These are phyloP conservation scores for Girardinichthys multiradiatus DNA, from an alignment of 2,113 vertebrate genomes.

Conservation along the genomic window DNA sequence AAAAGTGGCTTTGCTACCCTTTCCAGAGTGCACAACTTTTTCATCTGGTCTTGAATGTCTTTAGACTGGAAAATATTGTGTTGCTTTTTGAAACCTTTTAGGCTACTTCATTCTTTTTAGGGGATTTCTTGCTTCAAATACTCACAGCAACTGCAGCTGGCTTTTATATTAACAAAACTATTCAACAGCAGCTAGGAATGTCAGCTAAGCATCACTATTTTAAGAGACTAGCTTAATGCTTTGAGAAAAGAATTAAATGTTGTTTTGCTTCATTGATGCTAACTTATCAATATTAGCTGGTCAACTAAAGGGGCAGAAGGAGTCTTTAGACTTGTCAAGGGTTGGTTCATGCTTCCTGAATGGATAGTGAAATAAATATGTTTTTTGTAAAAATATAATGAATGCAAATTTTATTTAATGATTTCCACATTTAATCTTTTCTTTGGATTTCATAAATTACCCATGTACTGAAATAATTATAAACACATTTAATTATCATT, in stretches of 20 bases:
- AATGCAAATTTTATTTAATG: neutral
- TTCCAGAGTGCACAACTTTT: neutral
- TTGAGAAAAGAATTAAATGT: neutral
- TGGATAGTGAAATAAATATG: no score
- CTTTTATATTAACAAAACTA: neutral
- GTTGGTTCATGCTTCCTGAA: neutral
- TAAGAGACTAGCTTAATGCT: neutral
- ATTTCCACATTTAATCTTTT: neutral
- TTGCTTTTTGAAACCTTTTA: no score
- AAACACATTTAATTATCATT: no score
- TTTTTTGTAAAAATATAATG: neutral
- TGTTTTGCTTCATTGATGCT: neutral
- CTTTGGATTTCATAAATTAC: no score
- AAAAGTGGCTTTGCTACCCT: neutral
- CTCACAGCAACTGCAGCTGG: neutral
- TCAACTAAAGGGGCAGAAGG: neutral
- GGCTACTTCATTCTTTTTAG: neutral
- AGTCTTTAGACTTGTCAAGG: neutral
- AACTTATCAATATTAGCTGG: neutral
- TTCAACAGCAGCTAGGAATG: neutral
- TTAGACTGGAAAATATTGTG: no score
- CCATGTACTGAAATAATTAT: neutral
- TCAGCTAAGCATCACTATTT: neutral
- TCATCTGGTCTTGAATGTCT: neutral
- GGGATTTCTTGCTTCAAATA: neutral